These are phyloP conservation scores for Drosophila diplacantha DNA, from an alignment of 2,888 invertebrate species.

Conservation along the genomic window DNA sequence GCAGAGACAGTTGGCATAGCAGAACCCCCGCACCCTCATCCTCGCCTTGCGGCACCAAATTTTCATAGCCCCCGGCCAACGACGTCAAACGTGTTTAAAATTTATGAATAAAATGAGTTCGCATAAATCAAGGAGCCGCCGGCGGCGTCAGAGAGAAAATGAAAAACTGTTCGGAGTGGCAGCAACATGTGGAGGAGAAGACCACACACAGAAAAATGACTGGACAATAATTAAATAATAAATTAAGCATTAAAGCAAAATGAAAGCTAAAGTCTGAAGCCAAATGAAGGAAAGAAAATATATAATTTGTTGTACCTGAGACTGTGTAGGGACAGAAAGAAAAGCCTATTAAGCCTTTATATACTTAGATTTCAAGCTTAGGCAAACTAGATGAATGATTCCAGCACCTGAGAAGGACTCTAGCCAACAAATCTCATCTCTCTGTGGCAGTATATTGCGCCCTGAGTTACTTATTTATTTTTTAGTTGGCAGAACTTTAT, in stretches of 20 bases:
- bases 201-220: constrained; percentile 24
- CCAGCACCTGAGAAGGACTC: neutral
- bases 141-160: constrained; percentile 41
- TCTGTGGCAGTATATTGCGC: too few species aligned
- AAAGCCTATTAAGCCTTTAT: neutral
- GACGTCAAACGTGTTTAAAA: constrained; percentile 52
- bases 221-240: neutral
- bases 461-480: neutral
- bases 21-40: constrained; percentile 14
- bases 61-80: constrained; percentile 8
- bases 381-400: neutral
- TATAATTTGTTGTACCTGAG: neutral
- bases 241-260: neutral
- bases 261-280: neutral
- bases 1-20: constrained; percentile 20
- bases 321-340: neutral
- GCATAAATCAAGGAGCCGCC: constrained; percentile 59
- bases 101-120: constrained; percentile 69
- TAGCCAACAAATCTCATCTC: neutral
- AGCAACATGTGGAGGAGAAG: constrained; percentile 33
- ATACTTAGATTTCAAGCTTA: neutral
- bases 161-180: constrained; percentile 47
- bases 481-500: constrained; percentile 1
- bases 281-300: neutral
- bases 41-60: constrained; percentile 6